Evolutionary conservation across 2,113 vertebrate species (phyloP).

Genomic region (Callocephalon fimbriatum): DNA sequence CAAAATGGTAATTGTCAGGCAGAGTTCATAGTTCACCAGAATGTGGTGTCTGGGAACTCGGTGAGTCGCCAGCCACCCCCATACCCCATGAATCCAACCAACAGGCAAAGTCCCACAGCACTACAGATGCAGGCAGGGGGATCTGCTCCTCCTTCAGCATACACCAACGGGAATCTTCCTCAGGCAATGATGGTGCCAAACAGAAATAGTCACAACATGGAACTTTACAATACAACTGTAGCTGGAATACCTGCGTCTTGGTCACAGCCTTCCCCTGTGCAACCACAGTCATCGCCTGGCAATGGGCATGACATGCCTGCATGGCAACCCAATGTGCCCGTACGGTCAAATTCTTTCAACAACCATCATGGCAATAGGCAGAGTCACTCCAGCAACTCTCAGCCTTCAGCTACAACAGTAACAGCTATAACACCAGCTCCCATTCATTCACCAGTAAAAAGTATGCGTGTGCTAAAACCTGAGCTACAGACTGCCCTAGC

Average conservation of each 20-base stretch:
- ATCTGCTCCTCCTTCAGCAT: conserved; percentile 83
- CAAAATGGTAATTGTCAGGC: conserved; percentile 87
- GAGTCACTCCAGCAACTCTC: conserved; percentile 83
- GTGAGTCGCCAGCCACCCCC: conserved; percentile 89
- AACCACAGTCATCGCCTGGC: conserved; percentile 79
- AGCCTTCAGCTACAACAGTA: conserved; percentile 92
- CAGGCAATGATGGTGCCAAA: conserved; percentile 88
- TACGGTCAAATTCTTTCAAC: conserved; percentile 94
- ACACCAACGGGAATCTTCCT: conserved; percentile 87
- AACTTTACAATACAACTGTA: conserved; percentile 85
- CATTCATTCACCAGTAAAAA: conserved; percentile 94
- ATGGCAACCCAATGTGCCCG: conserved; percentile 88
- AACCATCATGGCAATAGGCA: conserved; percentile 82
- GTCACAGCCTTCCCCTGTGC: conserved; percentile 83
- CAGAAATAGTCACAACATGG: conserved; percentile 93
- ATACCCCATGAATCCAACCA: conserved; percentile 86
- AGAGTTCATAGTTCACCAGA: conserved; percentile 88
- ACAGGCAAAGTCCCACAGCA: conserved; percentile 89
- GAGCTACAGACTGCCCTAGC: conserved; percentile 95
- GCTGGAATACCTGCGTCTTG: conserved; percentile 84
- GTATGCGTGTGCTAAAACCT: conserved; percentile 93
- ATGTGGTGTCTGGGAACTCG: conserved; percentile 75
- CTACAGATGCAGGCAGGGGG: conserved; percentile 88
- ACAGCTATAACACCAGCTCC: conserved; percentile 95
- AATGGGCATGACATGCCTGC: conserved; percentile 86